Base-by-base conservation (phyloP, 2,797 vertebrate genomes). In the Thalassophryne amazonica region DNA sequence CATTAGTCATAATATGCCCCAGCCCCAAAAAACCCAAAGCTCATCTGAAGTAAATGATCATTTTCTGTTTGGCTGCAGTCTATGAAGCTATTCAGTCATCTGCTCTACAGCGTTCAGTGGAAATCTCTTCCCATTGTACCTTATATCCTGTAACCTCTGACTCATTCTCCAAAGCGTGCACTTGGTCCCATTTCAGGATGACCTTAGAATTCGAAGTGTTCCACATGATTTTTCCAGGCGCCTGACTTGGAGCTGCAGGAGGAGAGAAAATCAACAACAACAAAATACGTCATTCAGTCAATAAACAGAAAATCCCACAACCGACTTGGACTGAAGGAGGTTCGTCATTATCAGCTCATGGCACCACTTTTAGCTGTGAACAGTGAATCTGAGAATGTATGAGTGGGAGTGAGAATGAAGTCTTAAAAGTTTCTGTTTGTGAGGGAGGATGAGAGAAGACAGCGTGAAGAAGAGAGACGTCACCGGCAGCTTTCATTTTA, bases 141-240 rank as follows among this genome's bases (percentile, higher is more conserved):
- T 97, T 97, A 72, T 99, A 99, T 70, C 97, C 97, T 54, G 93
- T 96, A 57, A 99, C 96, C 88, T 99, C 96, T 0, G 96, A 99
- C 84, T 99, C 96, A 10, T 98, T 96, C 80, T 96, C 94, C 87
- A 95, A 80, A 4, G 97, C 94, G 34, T 95, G 95, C 36, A 99
- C 97, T 59, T 95, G 93, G 78, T 98, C 96, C 97, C 97, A 99
- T 76, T 89, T 94, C 63, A 99, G 85, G 69, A 97, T 91, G 76
- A 99, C 93, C 86, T 97, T 98, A 79, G 97, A 98, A 86, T 97
- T 91, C 0, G 94, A 95, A 0, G 95, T 93, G 72, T 97, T 94
- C 97, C 97, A 99, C 73, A 93, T 91, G 69, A 98, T 93, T 83
- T 97, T 98, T 60, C 89, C 91, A 0, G 96, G 96, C n/a, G 94